Evolutionary conservation across 2,797 vertebrate genomes (phyloP), one percentile per base, ranked within the genome.

Genomic region (Nannoperca obscura): DNA sequence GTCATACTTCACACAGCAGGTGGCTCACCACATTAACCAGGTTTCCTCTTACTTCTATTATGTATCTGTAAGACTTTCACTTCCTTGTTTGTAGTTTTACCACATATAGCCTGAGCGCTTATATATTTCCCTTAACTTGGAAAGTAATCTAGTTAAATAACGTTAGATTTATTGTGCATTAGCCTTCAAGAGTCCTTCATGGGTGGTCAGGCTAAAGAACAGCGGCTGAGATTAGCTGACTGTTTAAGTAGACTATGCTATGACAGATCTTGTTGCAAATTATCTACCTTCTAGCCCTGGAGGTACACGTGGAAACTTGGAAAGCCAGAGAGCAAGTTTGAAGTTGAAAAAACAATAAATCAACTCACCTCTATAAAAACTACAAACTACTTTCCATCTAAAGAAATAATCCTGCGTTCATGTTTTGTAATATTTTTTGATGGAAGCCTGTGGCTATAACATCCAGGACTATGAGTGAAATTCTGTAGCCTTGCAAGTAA

Each of bases 401-500:
- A 20, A 49, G n/a, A 66, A 75, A 68, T 59, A 32, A 62, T 74
- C 10, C 42, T 72, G 30, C 69, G 24, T 80, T 88, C 36, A 49
- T 66, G 12, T 52, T 17, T 67, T 73, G 72, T 49, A 58, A 67
- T 61, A 57, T 61, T 70, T 78, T 89, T 82, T 60, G 24, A 10
- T 24, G 15, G 13, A 69, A 64, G 72, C 71, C 71, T 75, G 27
- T 67, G 13, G 49, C 50, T 44, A 57, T 34, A 69, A 82, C 67
- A 76, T 59, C 34, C 36, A 66, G 67, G 67, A 58, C 57, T 80
- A 40, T 70, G 44, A 66, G 52, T 68, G 63, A 85, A 83, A 85
- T 61, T 55, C n/a, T 34, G 20, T 90, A 94, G 74, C 78, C 40
- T 55, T 84, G 71, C 50, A 4, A 82, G 72, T 74, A 83, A 69